Conservation (phyloP, 1,140 invertebrate genomes). For the Teleopsis dalmanni region DNA sequence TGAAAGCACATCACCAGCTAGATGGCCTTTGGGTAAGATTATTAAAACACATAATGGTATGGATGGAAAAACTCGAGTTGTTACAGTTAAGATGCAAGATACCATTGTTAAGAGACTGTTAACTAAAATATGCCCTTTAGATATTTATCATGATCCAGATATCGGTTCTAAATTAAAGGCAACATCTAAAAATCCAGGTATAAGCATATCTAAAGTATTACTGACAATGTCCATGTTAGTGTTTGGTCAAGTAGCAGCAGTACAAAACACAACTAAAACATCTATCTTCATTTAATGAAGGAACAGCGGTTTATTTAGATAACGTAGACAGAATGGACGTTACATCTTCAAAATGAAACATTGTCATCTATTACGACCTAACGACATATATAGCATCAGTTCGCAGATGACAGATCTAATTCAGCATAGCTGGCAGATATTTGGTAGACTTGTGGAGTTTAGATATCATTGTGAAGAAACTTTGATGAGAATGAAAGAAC, state of each 20-base stretch:
- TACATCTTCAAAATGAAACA: not conserved
- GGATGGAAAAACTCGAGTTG: conserved; percentile 21
- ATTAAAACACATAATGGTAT: conserved; percentile 15
- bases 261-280: not conserved
- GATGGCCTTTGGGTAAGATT: conserved; percentile 22
- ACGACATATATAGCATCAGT: not conserved
- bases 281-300: not conserved
- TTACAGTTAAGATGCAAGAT: conserved; percentile 13
- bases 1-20: conserved; percentile 16
- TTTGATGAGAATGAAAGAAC: not conserved
- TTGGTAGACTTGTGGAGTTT: not conserved
- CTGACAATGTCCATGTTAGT: not conserved
- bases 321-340: not conserved
- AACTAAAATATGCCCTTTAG: conserved; percentile 1
- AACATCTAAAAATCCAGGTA: not conserved
- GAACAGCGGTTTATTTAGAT: conserved; percentile 1
- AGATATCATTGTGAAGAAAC: not conserved
- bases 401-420: not conserved
- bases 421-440: not conserved
- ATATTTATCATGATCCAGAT: not conserved
- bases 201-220: not conserved
- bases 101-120: not conserved
- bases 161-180: not conserved
- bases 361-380: not conserved
- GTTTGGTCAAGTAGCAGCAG: not conserved